These are phyloP conservation scores for Pseudobourletiella spinata DNA, from an alignment of 1,140 invertebrate genomes.

Conservation along the genomic window DNA sequence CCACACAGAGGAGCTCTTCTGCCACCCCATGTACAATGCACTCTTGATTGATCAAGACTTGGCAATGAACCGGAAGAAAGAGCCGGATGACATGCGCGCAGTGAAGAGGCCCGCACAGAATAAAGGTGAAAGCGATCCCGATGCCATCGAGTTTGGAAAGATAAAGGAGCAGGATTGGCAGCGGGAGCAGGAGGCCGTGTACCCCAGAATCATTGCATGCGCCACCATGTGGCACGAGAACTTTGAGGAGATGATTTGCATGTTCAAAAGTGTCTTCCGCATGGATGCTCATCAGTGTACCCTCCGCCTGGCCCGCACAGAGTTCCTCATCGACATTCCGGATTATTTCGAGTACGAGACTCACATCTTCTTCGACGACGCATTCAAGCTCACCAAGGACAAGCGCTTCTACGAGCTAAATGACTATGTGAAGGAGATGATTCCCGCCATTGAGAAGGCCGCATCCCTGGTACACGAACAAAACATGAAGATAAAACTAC, in stretches of 20 bases:
- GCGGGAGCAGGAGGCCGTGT: neutral
- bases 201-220: constrained; percentile 57
- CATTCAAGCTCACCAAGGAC: constrained; percentile 40
- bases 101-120: neutral
- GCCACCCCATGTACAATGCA: constrained; percentile 47
- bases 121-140: constrained; percentile 22
- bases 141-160: neutral
- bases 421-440: constrained; percentile 37
- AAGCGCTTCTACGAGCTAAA: constrained; percentile 35
- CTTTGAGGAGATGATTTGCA: constrained; percentile 87
- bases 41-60: constrained; percentile 50
- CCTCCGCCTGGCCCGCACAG: constrained; percentile 40
- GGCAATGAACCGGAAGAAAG: constrained; percentile 42
- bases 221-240: constrained; percentile 99
- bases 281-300: constrained; percentile 93
- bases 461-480: constrained; percentile 36
- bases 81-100: neutral
- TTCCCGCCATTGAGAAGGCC: constrained; percentile 38
- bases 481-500: constrained; percentile 34
- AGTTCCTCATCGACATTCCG: constrained; percentile 10
- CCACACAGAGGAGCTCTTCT: constrained; percentile 43
- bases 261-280: constrained; percentile 75
- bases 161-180: neutral
- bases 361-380: constrained; percentile 57
- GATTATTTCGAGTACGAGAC: constrained; percentile 95